Conservation (phyloP, 2,888 invertebrate species). For the Mimachlamys varia region DNA sequence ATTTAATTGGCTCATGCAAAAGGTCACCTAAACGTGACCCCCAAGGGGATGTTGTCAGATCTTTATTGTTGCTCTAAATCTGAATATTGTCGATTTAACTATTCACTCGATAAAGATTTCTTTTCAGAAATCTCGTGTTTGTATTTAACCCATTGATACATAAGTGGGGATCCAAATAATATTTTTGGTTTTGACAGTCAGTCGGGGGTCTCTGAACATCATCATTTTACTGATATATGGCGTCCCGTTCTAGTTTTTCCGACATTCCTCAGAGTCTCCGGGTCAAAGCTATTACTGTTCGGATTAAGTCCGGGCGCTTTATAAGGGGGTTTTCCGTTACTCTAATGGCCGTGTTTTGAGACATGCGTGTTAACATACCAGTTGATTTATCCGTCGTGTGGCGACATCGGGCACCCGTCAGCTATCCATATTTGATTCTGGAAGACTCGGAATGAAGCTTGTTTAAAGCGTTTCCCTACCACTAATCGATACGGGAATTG, state of each 20-base stretch:
- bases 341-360: background rate
- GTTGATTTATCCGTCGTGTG: background rate
- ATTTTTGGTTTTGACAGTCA: too few relatives aligned
- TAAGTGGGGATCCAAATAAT: too few relatives aligned
- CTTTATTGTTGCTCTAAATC: too few relatives aligned
- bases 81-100: too few relatives aligned
- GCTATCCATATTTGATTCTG: constrained; percentile 11
- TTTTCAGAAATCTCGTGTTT: too few relatives aligned
- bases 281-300: background rate
- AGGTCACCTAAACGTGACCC: too few relatives aligned
- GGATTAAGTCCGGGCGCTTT: background rate
- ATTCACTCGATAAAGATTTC: too few relatives aligned
- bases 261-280: background rate
- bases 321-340: background rate
- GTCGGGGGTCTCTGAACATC: too few relatives aligned
- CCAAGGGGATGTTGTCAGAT: too few relatives aligned
- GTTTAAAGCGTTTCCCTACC: background rate
- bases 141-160: too few relatives aligned
- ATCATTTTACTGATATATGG: too few relatives aligned
- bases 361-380: background rate
- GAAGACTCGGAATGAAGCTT: background rate
- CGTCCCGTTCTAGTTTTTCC: background rate
- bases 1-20: too few relatives aligned
- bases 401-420: background rate
- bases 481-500: background rate